Conservation (phyloP, 2,113 vertebrate species). For the Helogale parvula region DNA sequence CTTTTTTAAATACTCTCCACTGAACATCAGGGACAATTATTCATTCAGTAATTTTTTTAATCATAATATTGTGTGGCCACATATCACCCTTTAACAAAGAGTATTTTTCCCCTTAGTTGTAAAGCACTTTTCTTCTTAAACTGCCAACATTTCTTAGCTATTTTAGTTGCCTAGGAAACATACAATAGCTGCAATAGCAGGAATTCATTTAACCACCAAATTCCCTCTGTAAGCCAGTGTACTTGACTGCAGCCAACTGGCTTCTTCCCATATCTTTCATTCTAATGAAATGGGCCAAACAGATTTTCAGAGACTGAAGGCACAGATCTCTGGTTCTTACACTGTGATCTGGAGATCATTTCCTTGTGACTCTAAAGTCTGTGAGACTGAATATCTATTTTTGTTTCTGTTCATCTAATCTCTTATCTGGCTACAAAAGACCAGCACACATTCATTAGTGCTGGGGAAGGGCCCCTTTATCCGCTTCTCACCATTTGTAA, state of each 20-base stretch:
- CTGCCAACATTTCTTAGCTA: background rate
- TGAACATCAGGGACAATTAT: background rate
- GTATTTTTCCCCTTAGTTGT: background rate
- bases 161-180: slow-evolving; percentile 73
- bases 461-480: background rate
- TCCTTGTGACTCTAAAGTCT: background rate
- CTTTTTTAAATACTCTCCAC: background rate
- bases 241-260: background rate
- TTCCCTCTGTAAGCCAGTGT: background rate
- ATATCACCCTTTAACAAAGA: background rate
- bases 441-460: background rate
- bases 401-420: slow-evolving; percentile 53
- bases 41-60: background rate
- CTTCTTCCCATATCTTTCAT: background rate
- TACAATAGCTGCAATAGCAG: slow-evolving; percentile 31
- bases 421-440: background rate
- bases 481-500: background rate
- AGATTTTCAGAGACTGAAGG: slow-evolving; percentile 38
- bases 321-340: background rate
- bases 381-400: background rate
- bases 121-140: slow-evolving; percentile 51
- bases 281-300: slow-evolving; percentile 8
- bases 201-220: slow-evolving; percentile 41
- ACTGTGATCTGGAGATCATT: background rate
- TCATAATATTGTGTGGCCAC: background rate